These are phyloP conservation scores for Drosophila bipectinata DNA, from an alignment of 1,140 invertebrate genomes.

Conservation along the genomic window DNA sequence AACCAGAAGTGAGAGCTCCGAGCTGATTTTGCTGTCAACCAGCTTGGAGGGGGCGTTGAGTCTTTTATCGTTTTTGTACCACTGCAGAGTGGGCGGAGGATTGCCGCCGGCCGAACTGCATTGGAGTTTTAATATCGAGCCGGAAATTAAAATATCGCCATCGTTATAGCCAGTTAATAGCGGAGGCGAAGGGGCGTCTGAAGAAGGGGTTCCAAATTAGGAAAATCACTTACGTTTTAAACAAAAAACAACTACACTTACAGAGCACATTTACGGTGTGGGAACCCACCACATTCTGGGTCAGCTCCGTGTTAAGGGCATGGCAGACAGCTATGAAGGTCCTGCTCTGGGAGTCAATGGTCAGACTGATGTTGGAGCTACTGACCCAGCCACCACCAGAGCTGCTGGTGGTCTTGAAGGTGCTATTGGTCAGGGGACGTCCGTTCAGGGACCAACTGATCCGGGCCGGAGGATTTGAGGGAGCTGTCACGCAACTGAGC, in stretches of 20 bases:
- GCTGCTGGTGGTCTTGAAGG: constrained; percentile 87
- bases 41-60: constrained; percentile 87
- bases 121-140: constrained; percentile 92
- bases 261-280: constrained; percentile 96
- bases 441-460: constrained; percentile 95
- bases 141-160: constrained; percentile 91
- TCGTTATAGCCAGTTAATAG: constrained; percentile 93
- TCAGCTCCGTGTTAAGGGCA: constrained; percentile 92
- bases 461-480: constrained; percentile 95
- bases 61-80: constrained; percentile 95
- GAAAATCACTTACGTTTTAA: not conserved
- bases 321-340: constrained; percentile 94
- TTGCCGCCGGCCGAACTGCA: constrained; percentile 97
- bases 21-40: constrained; percentile 91
- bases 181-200: constrained; percentile 95
- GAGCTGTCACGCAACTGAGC: constrained; percentile 94
- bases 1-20: constrained; percentile 92
- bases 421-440: constrained; percentile 88
- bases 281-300: constrained; percentile 93
- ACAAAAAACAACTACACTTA: constrained; percentile 86
- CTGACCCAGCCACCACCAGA: constrained; percentile 95
- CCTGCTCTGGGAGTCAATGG: constrained; percentile 89
- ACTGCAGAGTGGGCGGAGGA: constrained; percentile 93
- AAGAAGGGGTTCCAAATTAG: not conserved
- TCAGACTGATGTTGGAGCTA: constrained; percentile 93